Conservation (phyloP, 2,113 vertebrate species). For the Fulmarus glacialis region DNA sequence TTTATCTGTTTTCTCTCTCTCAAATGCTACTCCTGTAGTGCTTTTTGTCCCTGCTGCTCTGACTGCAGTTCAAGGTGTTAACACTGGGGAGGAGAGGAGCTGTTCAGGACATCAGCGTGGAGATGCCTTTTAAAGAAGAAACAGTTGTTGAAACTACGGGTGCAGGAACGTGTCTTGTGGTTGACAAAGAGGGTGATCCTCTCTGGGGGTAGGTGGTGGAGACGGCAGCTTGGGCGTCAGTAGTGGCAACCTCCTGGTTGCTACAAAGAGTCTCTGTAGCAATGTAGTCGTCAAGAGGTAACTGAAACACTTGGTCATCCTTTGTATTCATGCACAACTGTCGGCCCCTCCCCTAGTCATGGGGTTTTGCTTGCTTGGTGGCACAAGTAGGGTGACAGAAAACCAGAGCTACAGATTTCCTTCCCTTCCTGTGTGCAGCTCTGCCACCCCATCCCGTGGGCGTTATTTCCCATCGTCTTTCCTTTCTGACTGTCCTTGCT, state of each 20-base stretch:
- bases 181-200: neutral
- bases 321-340: neutral
- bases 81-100: neutral
- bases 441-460: rapidly evolving
- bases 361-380: neutral
- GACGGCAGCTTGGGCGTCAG: neutral
- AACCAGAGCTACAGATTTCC: neutral
- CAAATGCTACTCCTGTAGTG: neutral
- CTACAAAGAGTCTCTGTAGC: neutral
- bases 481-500: neutral
- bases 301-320: neutral
- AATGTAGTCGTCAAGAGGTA: neutral
- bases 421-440: neutral
- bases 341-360: no score
- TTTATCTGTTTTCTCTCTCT: neutral
- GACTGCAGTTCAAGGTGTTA: neutral
- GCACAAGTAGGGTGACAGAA: neutral
- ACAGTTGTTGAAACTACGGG: neutral
- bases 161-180: neutral
- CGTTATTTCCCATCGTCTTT: neutral
- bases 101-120: neutral
- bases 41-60: neutral
- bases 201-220: neutral
- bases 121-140: neutral
- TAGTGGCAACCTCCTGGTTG: neutral